These are phyloP conservation scores for Fragum whitleyi DNA, from an alignment of 2,888 invertebrate genomes.

Conservation along the genomic window DNA sequence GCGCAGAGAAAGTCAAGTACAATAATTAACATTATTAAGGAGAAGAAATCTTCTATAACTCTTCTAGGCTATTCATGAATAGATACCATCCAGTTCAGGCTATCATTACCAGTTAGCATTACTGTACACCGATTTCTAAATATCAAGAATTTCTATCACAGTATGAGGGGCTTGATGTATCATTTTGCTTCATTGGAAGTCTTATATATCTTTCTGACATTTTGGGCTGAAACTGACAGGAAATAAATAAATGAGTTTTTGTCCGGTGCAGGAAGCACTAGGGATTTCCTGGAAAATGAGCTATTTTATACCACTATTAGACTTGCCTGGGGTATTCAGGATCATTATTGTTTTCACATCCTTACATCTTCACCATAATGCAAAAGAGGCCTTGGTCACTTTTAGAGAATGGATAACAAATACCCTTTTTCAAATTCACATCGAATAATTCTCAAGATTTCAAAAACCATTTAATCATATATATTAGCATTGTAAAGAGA, in stretches of 20 bases:
- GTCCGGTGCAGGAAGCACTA: not conserved
- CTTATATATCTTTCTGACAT: conserved; percentile 8
- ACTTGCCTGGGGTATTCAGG: not conserved
- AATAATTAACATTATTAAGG: conserved; percentile 23
- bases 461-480: too few relatives aligned
- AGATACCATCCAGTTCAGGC: not conserved
- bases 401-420: too few relatives aligned
- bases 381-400: too few relatives aligned
- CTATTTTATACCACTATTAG: not conserved
- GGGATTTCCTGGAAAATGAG: not conserved
- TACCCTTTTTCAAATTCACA: too few relatives aligned
- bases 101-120: not conserved
- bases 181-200: not conserved
- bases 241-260: conserved; percentile 9
- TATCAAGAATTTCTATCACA: too few relatives aligned
- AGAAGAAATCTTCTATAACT: conserved; percentile 9
- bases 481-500: too few relatives aligned
- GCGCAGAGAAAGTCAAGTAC: not conserved
- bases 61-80: not conserved
- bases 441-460: too few relatives aligned
- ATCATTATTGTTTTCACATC: too few relatives aligned
- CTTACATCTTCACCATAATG: too few relatives aligned
- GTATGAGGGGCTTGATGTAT: not conserved
- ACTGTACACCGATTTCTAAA: not conserved
- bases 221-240: conserved; percentile 11